Conservation (phyloP, 2,888 invertebrate species). For the Polietes domitor region DNA sequence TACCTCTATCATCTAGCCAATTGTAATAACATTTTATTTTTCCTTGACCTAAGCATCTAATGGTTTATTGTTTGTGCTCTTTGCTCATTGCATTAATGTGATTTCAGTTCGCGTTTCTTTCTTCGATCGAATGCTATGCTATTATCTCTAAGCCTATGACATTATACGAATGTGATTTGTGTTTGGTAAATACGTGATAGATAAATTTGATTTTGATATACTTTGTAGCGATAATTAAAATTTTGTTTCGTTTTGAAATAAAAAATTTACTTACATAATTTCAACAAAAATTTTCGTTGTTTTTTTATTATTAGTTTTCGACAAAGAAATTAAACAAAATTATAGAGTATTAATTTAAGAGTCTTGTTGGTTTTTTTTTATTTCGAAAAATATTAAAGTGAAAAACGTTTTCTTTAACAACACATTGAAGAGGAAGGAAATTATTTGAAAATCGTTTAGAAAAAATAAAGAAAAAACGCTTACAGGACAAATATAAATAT, state of each 20-base stretch:
- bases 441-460: slow-evolving; percentile 26
- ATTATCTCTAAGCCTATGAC: slow-evolving; percentile 8
- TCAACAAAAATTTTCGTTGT: slow-evolving; percentile 63
- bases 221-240: slow-evolving; percentile 18
- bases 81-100: neutral
- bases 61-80: neutral
- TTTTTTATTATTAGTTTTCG: slow-evolving; percentile 70
- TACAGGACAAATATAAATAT: slow-evolving; percentile 7
- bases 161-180: slow-evolving; percentile 40
- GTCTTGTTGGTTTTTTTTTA: slow-evolving; percentile 39
- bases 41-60: too few relatives aligned
- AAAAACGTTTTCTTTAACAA: slow-evolving; percentile 48
- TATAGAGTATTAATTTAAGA: slow-evolving; percentile 69
- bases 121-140: neutral
- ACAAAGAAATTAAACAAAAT: slow-evolving; percentile 72
- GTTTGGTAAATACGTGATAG: neutral
- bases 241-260: slow-evolving; percentile 21
- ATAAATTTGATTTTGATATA: neutral
- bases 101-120: neutral
- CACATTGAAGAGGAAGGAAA: slow-evolving; percentile 46
- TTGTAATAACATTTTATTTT: too few relatives aligned
- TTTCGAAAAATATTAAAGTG: neutral
- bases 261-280: slow-evolving; percentile 76
- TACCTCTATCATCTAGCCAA: too few relatives aligned
- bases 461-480: slow-evolving; percentile 15